These are phyloP conservation scores for Coracias cyanogaster DNA, from an alignment of 2,797 vertebrate genomes.

Conservation along the genomic window DNA sequence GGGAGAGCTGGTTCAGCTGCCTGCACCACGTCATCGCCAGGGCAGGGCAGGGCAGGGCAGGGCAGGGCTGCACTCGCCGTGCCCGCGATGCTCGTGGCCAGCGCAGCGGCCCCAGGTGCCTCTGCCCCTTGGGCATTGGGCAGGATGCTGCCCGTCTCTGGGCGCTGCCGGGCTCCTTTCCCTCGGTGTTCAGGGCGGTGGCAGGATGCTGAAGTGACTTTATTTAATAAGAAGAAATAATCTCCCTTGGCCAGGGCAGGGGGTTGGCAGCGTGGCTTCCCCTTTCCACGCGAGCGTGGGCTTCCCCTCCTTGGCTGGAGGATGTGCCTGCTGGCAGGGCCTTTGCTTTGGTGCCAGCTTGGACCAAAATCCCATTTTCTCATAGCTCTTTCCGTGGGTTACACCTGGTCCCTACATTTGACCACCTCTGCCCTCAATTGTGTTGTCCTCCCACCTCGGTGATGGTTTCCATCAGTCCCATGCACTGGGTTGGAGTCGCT, in stretches of 20 bases:
- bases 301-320: not conserved
- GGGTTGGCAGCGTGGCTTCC: not conserved
- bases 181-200: rapidly evolving
- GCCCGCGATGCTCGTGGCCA: rapidly evolving
- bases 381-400: not conserved
- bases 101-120: rapidly evolving
- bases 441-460: rapidly evolving
- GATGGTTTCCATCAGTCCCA: not conserved
- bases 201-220: not conserved
- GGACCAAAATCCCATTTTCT: not conserved
- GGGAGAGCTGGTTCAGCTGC: not conserved
- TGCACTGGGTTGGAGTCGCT: rapidly evolving
- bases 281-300: not conserved
- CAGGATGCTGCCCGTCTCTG: not conserved
- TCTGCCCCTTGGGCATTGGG: not conserved
- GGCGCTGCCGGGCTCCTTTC: not conserved
- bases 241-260: not conserved
- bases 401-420: not conserved
- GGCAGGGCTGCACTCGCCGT: not conserved
- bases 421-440: rapidly evolving
- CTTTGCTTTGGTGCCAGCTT: not conserved
- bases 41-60: not conserved
- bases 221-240: not conserved
- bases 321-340: rapidly evolving
- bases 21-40: rapidly evolving